phyloP scores from a whole-genome alignment of 2,113 vertebrate species.

The Rhynchomys soricoides region DNA sequence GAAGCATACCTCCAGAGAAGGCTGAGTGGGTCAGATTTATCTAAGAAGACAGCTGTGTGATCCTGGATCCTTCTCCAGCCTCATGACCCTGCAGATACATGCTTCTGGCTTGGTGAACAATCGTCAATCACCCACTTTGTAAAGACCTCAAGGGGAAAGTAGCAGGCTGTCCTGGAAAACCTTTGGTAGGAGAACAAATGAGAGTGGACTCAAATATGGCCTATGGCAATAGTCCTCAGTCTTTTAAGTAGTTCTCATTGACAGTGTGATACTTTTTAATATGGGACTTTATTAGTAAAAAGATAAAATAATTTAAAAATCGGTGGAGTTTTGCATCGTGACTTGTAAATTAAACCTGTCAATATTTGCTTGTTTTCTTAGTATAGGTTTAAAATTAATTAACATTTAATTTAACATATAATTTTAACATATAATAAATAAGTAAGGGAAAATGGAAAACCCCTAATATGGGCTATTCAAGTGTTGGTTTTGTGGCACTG shows the following conservation, averaged over 20 bases:
- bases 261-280: not conserved
- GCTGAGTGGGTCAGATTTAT: slow-evolving; percentile 78
- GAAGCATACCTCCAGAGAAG: slow-evolving; percentile 67
- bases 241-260: not conserved
- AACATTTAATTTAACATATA: slow-evolving; percentile 21
- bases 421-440: not conserved
- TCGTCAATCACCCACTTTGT: slow-evolving; percentile 43
- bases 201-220: not conserved
- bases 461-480: not conserved
- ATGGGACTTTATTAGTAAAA: slow-evolving; percentile 38
- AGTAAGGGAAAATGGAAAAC: not conserved
- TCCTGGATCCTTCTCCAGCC: slow-evolving; percentile 56
- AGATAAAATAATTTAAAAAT: slow-evolving; percentile 31
- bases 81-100: slow-evolving; percentile 49
- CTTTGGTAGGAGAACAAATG: not conserved
- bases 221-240: not conserved
- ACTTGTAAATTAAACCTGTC: slow-evolving; percentile 15
- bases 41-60: slow-evolving; percentile 81
- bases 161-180: slow-evolving; percentile 5
- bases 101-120: slow-evolving; percentile 52
- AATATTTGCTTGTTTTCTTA: not conserved
- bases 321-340: not conserved
- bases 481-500: not conserved
- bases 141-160: slow-evolving; percentile 31
- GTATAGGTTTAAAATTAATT: slow-evolving; percentile 8